Evolutionary conservation across 2,797 vertebrate genomes (phyloP).

Genomic region (Manis javanica): DNA sequence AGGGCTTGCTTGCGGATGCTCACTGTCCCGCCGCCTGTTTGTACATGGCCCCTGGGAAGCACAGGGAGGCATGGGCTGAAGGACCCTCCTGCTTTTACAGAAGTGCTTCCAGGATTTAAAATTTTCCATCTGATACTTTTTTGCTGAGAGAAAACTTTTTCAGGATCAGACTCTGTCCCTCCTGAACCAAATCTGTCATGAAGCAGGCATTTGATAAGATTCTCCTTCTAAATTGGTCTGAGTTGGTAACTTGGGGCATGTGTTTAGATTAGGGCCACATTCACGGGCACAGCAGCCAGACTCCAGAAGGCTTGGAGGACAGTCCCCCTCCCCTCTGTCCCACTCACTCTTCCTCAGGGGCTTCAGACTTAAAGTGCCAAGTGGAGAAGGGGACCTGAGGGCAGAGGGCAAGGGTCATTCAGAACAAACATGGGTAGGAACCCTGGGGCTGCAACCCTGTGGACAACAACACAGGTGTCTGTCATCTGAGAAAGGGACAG

Average conservation of each 20-base stretch:
- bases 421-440: background rate
- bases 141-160: background rate
- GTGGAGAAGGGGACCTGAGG: background rate
- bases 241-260: fast-evolving
- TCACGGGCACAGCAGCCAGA: background rate
- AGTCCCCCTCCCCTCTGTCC: too few species aligned
- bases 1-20: background rate
- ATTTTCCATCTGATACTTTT: background rate
- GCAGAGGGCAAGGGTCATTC: background rate
- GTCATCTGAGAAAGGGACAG: background rate
- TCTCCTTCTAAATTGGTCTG: background rate
- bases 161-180: background rate
- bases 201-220: background rate
- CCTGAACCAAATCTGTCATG: background rate
- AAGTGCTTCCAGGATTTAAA: background rate
- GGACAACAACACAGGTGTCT: background rate
- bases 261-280: background rate
- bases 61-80: fast-evolving
- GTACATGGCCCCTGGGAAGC: background rate
- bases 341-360: background rate
- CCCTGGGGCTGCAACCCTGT: too few species aligned
- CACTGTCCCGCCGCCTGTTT: fast-evolving
- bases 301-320: background rate
- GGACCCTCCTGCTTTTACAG: background rate
- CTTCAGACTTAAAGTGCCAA: background rate